These are phyloP conservation scores for Styela clava DNA, from an alignment of 23 tunicate species.

Conservation along the genomic window DNA sequence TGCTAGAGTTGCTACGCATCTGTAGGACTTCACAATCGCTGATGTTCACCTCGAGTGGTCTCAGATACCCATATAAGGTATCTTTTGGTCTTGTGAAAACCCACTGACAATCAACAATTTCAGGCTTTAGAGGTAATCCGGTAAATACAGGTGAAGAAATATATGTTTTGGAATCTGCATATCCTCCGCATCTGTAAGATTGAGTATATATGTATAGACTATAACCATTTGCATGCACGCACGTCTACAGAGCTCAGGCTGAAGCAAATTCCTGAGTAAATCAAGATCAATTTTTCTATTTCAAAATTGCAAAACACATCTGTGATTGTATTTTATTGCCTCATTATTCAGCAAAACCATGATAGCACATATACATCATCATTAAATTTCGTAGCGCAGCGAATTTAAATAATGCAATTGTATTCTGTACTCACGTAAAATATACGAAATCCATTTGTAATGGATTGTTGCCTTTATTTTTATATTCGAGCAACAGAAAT, in stretches of 20 bases:
- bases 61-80: conserved; percentile 19
- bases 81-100: conserved; percentile 20
- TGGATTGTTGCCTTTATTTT: not conserved
- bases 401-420: no score
- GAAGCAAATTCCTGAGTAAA: no score
- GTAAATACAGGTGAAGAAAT: conserved; percentile 4
- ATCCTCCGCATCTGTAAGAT: conserved; percentile 12
- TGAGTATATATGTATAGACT: not conserved
- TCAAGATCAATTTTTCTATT: no score
- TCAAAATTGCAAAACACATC: no score
- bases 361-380: no score
- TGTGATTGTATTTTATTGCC: no score
- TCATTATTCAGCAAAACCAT: no score
- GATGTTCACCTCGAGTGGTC: not conserved
- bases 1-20: not conserved
- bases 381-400: no score
- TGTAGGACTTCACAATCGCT: conserved; percentile 22
- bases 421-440: conserved; percentile 11
- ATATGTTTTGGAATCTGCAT: not conserved
- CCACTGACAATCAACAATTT: conserved; percentile 29
- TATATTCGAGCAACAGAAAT: conserved; percentile 1
- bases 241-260: no score
- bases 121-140: not conserved
- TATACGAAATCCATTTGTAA: not conserved
- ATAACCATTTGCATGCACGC: not conserved